These are phyloP conservation scores for Yponomeuta cagnagella DNA, from an alignment of 2,888 invertebrate genomes.

Conservation along the genomic window DNA sequence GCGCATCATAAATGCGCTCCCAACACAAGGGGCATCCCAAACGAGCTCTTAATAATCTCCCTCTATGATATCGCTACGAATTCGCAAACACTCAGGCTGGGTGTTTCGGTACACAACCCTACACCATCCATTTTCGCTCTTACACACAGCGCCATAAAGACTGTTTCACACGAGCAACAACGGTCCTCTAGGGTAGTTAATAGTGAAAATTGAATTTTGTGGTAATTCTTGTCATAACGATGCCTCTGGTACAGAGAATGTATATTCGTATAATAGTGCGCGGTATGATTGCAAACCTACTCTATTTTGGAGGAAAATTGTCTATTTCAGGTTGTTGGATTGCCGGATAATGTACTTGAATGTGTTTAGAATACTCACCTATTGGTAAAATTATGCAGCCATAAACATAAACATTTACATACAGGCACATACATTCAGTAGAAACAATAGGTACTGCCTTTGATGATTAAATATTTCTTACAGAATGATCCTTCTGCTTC, in stretches of 20 bases:
- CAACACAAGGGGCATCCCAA: constrained; percentile 66
- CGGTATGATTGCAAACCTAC: neutral
- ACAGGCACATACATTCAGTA: too few relatives aligned
- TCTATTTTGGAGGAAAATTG: neutral
- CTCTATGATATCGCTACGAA: constrained; percentile 55
- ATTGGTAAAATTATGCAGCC: too few relatives aligned
- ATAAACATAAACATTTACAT: too few relatives aligned
- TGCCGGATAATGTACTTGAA: neutral
- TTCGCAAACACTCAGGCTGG: constrained; percentile 32
- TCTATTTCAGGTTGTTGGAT: neutral
- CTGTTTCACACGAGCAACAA: neutral
- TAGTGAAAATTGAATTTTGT: constrained; percentile 53
- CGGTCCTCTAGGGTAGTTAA: constrained; percentile 21
- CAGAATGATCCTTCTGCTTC: too few relatives aligned
- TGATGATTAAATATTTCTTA: too few relatives aligned
- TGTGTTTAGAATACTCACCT: neutral
- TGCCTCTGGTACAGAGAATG: constrained; percentile 22
- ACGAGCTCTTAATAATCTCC: constrained; percentile 68
- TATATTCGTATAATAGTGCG: neutral
- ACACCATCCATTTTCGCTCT: constrained; percentile 3
- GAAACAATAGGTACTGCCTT: too few relatives aligned
- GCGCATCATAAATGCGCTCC: constrained; percentile 29
- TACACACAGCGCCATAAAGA: neutral
- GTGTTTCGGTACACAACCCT: constrained; percentile 2
- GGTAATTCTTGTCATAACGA: constrained; percentile 42